Conservation (phyloP, 2,888 invertebrate genomes). For the Brachypterus glaber region DNA sequence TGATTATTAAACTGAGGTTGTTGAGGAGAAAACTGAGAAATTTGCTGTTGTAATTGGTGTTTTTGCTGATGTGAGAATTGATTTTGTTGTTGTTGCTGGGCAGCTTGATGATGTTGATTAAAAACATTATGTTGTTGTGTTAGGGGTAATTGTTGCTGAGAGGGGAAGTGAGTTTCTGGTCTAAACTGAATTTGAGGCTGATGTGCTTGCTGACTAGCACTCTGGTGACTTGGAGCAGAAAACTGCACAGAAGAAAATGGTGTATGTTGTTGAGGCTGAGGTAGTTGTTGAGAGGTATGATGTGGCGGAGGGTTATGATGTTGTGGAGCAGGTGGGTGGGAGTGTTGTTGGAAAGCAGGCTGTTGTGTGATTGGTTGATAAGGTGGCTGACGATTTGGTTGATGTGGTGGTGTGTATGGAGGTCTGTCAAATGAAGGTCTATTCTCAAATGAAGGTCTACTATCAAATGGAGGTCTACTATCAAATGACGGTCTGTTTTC, state of each 20-base stretch:
- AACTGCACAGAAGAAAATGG: no score
- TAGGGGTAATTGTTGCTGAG: conserved; percentile 24
- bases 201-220: conserved; percentile 2
- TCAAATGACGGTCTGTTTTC: conserved; percentile 10
- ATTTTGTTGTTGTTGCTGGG: conserved; percentile 21
- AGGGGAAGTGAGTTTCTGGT: conserved; percentile 44
- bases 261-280: not conserved
- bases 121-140: conserved; percentile 27
- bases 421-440: conserved; percentile 34
- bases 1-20: conserved; percentile 27
- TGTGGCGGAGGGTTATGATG: no score
- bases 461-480: conserved; percentile 24
- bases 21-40: conserved; percentile 22
- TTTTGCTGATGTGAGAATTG: conserved; percentile 8
- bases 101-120: conserved; percentile 18
- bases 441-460: conserved; percentile 1
- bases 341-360: conserved; percentile 31
- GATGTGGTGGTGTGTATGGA: conserved; percentile 24
- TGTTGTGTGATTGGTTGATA: conserved; percentile 32
- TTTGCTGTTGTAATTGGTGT: conserved; percentile 12
- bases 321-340: conserved; percentile 26
- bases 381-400: conserved; percentile 4
- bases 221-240: no score
- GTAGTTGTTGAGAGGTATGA: no score
- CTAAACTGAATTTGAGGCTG: conserved; percentile 32